phyloP scores from a whole-genome alignment of 2,113 vertebrate species.

The Prunella himalayana region DNA sequence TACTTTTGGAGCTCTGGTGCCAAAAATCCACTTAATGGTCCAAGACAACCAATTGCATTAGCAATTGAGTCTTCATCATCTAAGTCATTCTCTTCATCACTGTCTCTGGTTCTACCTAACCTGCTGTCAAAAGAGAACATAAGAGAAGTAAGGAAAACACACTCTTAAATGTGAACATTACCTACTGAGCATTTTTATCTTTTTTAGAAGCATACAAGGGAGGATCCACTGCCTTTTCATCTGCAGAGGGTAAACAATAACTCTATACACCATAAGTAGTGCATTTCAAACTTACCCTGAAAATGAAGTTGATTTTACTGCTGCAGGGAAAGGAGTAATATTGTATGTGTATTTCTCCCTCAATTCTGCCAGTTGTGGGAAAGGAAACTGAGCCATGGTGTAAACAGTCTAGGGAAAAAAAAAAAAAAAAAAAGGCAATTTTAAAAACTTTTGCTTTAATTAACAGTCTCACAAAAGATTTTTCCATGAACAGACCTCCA shows the following conservation, averaged over 20 bases:
- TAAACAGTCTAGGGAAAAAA: constrained; percentile 82
- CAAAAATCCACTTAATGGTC: constrained; percentile 90
- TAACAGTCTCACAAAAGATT: background rate
- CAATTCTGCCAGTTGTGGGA: constrained; percentile 92
- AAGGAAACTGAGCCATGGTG: constrained; percentile 93
- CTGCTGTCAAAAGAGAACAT: constrained; percentile 62
- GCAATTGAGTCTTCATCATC: constrained; percentile 89
- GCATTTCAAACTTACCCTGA: constrained; percentile 78
- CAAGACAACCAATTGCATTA: constrained; percentile 89
- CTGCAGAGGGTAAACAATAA: background rate
- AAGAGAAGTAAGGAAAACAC: background rate
- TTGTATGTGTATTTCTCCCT: constrained; percentile 99
- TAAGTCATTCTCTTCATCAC: constrained; percentile 89
- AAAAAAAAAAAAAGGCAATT: background rate
- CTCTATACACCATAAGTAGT: background rate
- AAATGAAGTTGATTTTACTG: constrained; percentile 79
- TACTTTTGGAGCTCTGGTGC: constrained; percentile 91
- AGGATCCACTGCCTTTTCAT: background rate
- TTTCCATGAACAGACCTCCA: background rate
- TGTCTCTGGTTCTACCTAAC: constrained; percentile 81
- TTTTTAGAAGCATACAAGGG: background rate
- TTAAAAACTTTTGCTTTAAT: background rate
- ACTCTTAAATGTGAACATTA: background rate
- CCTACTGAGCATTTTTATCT: background rate
- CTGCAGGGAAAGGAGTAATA: constrained; percentile 93